Conservation (phyloP, 2,888 invertebrate species). For the Watsonalla cultraria region DNA sequence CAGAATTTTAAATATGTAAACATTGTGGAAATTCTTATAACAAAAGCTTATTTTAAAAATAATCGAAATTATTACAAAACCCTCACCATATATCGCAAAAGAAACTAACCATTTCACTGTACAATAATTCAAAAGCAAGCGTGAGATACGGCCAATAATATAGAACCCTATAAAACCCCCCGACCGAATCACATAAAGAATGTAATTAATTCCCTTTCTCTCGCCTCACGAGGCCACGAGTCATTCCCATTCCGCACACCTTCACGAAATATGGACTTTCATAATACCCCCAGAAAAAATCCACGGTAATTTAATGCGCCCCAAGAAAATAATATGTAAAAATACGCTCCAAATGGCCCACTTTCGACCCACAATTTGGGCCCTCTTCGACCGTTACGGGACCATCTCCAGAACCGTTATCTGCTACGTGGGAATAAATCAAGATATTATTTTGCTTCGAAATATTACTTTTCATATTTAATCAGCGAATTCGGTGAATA, state of each 20-base stretch:
- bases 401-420: constrained; percentile 63
- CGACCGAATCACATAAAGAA: constrained; percentile 33
- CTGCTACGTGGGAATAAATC: constrained; percentile 65
- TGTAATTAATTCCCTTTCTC: constrained; percentile 56
- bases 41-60: too few relatives aligned
- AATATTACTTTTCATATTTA: constrained; percentile 72
- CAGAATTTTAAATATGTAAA: too few relatives aligned
- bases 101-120: not conserved
- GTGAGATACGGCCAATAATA: constrained; percentile 23
- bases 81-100: not conserved
- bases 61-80: too few relatives aligned
- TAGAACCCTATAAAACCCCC: constrained; percentile 30
- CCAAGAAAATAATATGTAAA: constrained; percentile 69
- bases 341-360: constrained; percentile 49
- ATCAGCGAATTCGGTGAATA: constrained; percentile 43
- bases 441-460: constrained; percentile 63
- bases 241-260: constrained; percentile 56
- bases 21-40: too few relatives aligned
- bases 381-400: constrained; percentile 57
- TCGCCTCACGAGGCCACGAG: constrained; percentile 52
- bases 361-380: constrained; percentile 50
- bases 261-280: constrained; percentile 67
- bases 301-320: constrained; percentile 66
- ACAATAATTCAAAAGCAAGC: not conserved
- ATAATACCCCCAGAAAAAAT: constrained; percentile 59